Evolutionary conservation across 2,888 invertebrate genomes (phyloP).

Genomic region (Apodemia hepburni): DNA sequence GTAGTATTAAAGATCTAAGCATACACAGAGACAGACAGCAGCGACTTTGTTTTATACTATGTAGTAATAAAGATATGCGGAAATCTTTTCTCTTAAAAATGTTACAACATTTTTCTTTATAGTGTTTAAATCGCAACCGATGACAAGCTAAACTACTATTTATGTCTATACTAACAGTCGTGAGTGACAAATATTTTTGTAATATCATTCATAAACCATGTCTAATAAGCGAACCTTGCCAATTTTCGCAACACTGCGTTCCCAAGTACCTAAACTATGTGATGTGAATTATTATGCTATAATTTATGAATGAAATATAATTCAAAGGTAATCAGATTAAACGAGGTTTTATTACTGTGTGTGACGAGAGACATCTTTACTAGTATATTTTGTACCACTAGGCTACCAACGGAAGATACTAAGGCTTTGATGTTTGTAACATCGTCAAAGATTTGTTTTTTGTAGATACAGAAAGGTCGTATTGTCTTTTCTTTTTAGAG

Average conservation of each 20-base stretch:
- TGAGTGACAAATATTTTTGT: constrained; percentile 7
- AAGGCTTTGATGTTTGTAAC: too few species aligned
- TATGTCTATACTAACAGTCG: not conserved
- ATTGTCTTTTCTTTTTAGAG: too few species aligned
- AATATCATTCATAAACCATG: not conserved
- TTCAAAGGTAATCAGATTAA: not conserved
- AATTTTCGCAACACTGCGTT: constrained; percentile 12
- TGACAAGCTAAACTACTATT: constrained; percentile 19
- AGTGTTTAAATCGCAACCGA: not conserved
- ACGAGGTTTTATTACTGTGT: not conserved
- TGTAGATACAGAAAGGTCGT: too few species aligned
- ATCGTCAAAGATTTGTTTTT: too few species aligned
- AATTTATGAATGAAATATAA: constrained; percentile 1
- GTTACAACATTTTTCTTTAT: not conserved
- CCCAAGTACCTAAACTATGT: not conserved
- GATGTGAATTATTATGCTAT: not conserved
- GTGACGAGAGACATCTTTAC: not conserved
- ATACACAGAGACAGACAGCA: too few species aligned
- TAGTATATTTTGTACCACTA: too few species aligned
- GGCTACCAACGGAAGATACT: too few species aligned
- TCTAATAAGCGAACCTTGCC: not conserved
- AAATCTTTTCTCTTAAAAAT: too few species aligned
- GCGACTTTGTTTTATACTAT: too few species aligned
- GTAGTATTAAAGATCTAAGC: too few species aligned
- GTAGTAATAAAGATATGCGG: too few species aligned